Percentiles rank a stretch among this genome's conserved stretches.
phyloP scores from a whole-genome alignment of 2,888 invertebrate species.

The Endomychus coccineus region DNA sequence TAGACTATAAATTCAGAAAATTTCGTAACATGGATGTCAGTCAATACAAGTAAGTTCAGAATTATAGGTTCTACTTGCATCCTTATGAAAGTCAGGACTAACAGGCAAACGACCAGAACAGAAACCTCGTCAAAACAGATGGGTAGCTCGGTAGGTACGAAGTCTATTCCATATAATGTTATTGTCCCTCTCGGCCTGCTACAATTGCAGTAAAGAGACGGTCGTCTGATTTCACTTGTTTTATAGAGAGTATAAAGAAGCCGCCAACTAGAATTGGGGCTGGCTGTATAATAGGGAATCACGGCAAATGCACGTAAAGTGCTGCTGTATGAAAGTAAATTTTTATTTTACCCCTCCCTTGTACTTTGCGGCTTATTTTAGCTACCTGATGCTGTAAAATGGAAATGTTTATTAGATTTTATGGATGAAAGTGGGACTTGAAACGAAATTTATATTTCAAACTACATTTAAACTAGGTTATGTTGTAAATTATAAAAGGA shows the following conservation, averaged over 20 bases:
- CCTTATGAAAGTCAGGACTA: too few relatives aligned
- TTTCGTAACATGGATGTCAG: too few relatives aligned
- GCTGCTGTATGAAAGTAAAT: slow-evolving; percentile 6
- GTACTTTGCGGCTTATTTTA: slow-evolving; percentile 11
- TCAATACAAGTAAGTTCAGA: too few relatives aligned
- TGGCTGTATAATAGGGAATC: slow-evolving; percentile 11
- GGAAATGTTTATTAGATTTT: slow-evolving; percentile 17
- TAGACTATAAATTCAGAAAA: too few relatives aligned
- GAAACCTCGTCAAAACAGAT: too few relatives aligned
- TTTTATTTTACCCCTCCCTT: slow-evolving; percentile 13
- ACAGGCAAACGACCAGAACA: too few relatives aligned
- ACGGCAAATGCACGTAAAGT: slow-evolving; percentile 8
- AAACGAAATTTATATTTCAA: too few relatives aligned
- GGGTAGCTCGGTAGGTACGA: too few relatives aligned
- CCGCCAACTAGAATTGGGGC: slow-evolving; percentile 4
- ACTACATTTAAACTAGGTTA: too few relatives aligned
- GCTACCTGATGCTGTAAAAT: slow-evolving; percentile 20
- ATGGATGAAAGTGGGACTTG: slow-evolving; percentile 14
- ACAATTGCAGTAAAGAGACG: slow-evolving; percentile 13
- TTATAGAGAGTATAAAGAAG: slow-evolving; percentile 10
- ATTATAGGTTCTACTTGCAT: too few relatives aligned
- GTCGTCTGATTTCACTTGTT: slow-evolving; percentile 15
- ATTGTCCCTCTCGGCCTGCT: slow-evolving; percentile 4
- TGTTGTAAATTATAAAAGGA: too few relatives aligned
- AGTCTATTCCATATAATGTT: too few relatives aligned